Evolutionary conservation across 2,797 vertebrate species (phyloP).

Genomic region (Chloroceryle inda): DNA sequence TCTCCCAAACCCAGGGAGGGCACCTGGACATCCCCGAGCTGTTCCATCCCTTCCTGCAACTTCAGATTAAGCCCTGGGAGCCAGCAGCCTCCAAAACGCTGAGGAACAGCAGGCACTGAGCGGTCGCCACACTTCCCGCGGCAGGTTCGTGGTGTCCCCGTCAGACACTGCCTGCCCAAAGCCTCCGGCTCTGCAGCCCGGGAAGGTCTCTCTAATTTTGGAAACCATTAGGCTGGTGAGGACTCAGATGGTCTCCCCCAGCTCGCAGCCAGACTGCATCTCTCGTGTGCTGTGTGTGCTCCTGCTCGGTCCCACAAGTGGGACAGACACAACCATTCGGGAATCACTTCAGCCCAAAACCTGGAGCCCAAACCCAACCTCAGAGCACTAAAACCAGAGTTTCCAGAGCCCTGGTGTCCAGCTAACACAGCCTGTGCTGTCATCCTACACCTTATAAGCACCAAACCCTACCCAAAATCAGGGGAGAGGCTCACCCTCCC

Average conservation of each 20-base stretch:
- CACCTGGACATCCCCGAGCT: background rate
- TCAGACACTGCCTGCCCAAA: background rate
- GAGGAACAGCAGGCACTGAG: background rate
- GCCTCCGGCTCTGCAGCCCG: background rate
- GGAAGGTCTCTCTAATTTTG: background rate
- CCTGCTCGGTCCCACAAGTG: accelerated
- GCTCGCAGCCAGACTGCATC: background rate
- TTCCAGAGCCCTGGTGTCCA: background rate
- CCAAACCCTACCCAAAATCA: background rate
- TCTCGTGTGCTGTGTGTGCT: accelerated
- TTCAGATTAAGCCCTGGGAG: background rate
- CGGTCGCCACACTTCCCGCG: accelerated
- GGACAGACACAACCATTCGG: background rate
- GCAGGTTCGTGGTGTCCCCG: background rate
- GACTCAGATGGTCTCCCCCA: background rate
- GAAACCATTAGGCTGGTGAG: background rate
- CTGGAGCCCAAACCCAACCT: background rate
- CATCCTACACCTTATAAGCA: accelerated
- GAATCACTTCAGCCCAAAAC: background rate
- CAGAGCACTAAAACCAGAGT: accelerated
- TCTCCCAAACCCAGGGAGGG: background rate
- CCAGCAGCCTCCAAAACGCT: accelerated
- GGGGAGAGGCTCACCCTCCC: background rate
- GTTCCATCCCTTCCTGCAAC: background rate
- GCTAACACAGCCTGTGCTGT: accelerated